These are phyloP conservation scores for Mormyrus lacerda DNA, from an alignment of 2,113 vertebrate species.

Conservation along the genomic window DNA sequence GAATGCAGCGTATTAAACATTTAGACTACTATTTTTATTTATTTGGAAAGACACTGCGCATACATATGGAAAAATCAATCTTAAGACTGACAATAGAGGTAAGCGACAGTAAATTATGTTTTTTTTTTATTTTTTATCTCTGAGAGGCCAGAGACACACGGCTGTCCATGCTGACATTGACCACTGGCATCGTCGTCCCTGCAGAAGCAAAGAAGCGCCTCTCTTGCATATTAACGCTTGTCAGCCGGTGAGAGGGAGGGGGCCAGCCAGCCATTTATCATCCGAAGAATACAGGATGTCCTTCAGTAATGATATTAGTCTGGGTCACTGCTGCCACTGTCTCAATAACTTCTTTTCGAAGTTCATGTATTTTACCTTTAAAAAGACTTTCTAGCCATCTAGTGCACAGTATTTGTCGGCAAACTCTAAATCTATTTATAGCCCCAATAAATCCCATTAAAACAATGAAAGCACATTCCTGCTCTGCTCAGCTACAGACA, in stretches of 20 bases:
- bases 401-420: background rate
- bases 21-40: background rate
- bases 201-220: conserved; percentile 13
- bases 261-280: conserved; percentile 13
- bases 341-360: conserved; percentile 13
- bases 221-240: conserved; percentile 18
- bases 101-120: background rate
- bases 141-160: background rate
- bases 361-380: conserved; percentile 16
- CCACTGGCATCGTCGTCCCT: background rate
- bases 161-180: conserved; percentile 3
- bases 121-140: too few relatives aligned
- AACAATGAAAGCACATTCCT: background rate
- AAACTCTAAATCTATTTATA: conserved; percentile 22
- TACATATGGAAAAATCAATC: background rate
- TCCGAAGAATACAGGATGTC: conserved; percentile 43
- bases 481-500: background rate
- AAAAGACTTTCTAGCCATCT: conserved; percentile 13
- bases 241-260: background rate
- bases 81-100: background rate
- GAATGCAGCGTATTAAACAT: background rate
- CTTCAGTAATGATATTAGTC: conserved; percentile 40
- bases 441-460: conserved; percentile 13
- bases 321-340: conserved; percentile 39
- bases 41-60: background rate